These are phyloP conservation scores for Grallaria varia DNA, from an alignment of 2,113 vertebrate genomes.

Conservation along the genomic window DNA sequence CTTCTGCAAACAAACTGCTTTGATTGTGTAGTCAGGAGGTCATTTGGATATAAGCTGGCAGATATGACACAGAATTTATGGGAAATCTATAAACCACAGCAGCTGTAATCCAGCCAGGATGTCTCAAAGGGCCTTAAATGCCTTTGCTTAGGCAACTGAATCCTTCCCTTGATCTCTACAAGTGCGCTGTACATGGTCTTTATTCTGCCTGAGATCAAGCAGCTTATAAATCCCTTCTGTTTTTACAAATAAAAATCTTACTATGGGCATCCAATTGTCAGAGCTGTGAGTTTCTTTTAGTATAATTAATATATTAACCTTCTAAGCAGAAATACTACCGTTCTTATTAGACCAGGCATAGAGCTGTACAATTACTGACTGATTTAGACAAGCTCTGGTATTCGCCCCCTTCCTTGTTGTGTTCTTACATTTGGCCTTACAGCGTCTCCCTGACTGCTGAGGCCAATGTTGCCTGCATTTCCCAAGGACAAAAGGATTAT, in stretches of 20 bases:
- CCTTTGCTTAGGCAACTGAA: neutral
- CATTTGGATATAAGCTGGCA: neutral
- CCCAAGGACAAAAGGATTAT: neutral
- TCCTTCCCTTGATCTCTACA: slow-evolving; percentile 18
- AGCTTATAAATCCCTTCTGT: slow-evolving; percentile 9
- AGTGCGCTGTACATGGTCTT: neutral
- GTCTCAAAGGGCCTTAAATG: neutral
- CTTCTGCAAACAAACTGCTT: neutral
- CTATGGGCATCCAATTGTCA: neutral
- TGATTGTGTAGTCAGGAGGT: neutral
- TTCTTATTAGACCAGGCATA: neutral
- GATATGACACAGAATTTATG: neutral
- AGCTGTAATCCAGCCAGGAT: neutral
- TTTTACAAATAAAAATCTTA: neutral
- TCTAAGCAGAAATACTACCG: neutral
- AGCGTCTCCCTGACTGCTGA: neutral
- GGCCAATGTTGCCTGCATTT: neutral
- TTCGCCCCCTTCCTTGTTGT: neutral
- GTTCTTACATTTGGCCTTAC: neutral
- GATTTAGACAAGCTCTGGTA: neutral
- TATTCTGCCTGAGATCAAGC: slow-evolving; percentile 3
- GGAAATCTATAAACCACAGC: neutral
- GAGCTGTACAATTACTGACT: accelerated
- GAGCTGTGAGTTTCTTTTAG: neutral
- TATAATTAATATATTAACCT: neutral